Percentiles rank a stretch among this genome's conserved stretches.
Evolutionary conservation across 2,113 vertebrate genomes (phyloP).

Genomic region (Xiphias gladius): DNA sequence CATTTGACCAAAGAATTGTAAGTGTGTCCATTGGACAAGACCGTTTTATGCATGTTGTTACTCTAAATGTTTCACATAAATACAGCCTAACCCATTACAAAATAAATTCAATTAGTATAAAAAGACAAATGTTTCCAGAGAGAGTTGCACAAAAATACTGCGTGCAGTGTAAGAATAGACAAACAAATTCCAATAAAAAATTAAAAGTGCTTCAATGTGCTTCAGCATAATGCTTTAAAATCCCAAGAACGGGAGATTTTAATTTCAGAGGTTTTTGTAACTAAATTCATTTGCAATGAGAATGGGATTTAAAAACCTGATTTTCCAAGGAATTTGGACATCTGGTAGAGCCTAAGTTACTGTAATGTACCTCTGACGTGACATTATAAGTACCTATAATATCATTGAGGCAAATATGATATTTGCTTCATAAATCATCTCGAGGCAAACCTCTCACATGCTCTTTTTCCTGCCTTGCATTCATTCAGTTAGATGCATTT

Average conservation of each 20-base stretch:
- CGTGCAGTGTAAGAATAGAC: not conserved
- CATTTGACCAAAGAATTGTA: not conserved
- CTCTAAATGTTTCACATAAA: not conserved
- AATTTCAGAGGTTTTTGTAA: not conserved
- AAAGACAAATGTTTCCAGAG: not conserved
- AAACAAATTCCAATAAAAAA: not conserved
- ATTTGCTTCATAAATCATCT: not conserved
- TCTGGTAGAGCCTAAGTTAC: not conserved
- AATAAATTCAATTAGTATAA: not conserved
- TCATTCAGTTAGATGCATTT: not conserved
- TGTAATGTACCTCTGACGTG: not conserved
- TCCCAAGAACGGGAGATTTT: not conserved
- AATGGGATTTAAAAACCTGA: not conserved
- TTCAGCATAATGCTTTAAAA: not conserved
- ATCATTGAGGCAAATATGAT: not conserved
- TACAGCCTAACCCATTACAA: not conserved
- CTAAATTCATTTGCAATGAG: not conserved
- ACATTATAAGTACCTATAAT: not conserved
- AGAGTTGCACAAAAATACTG: too few species aligned
- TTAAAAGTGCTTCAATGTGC: not conserved
- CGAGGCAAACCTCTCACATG: not conserved
- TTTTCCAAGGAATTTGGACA: conserved; percentile 17
- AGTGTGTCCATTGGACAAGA: not conserved
- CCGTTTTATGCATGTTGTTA: not conserved
- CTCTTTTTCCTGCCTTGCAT: not conserved